Evolutionary conservation across 2,888 invertebrate species (phyloP), one percentile per base, ranked within the genome.

Genomic region (Heliconius ethilla): DNA sequence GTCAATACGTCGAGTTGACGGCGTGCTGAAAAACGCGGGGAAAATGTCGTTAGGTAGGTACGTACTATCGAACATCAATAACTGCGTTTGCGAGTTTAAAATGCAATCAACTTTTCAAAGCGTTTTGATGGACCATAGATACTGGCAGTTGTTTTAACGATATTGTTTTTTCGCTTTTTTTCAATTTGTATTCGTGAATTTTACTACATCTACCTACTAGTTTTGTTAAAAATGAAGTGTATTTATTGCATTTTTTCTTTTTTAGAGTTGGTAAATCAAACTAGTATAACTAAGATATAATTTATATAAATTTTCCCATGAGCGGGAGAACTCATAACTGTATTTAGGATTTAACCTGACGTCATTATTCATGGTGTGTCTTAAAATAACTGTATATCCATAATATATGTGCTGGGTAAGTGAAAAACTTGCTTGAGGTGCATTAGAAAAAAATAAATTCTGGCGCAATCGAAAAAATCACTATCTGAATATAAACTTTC

Each of bases 21-120:
- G 72, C 63, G 51, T 65, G 70, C 65, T 73, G 69, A 65, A 73
- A 79, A 72, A 77, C 59, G 29, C 25, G 45, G 72, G 69, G 62
- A 75, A 75, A 77, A 77, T 67, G 70, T 70, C 65, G 70, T 69
- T 77, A 40, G 5, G 40, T 40, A 40, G 40, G 40, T 40, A 40
- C 40, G 40, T 40, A 77, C 51, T 27, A 65, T 73, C 25, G 65
- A 45, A 69, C 77, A 79, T 70, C 75, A 79, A 75, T 79, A 69
- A 74, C 67, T 70, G 66, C 73, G 65, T 15, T 75, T 65, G 70
- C 18, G 18, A 66, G 51, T 66, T 77, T 33, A 63, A 74, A 77
- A 77, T 77, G 40, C 73, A 69, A 72, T 75, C 73, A 77, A 29
- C 59, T 45, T 59, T 75, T 59, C 22, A 73, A 59, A 63, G 27